Percentiles rank a stretch among this genome's conserved stretches.
These are phyloP conservation scores for Arge pagana DNA, from an alignment of 2,888 invertebrate genomes.

Conservation along the genomic window DNA sequence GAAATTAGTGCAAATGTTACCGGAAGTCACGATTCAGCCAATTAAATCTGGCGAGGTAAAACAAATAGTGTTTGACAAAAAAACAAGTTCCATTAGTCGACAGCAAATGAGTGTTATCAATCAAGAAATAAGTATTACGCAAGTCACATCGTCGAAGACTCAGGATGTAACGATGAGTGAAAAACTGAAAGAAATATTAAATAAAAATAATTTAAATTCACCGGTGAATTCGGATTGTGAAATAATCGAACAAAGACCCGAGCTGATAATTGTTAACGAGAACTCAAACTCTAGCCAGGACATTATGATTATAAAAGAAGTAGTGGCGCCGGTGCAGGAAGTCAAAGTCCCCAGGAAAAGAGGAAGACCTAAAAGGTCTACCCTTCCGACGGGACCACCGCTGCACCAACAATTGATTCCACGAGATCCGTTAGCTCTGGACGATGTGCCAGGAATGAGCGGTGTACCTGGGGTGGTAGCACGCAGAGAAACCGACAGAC, in stretches of 20 bases:
- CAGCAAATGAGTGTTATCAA: constrained; percentile 51
- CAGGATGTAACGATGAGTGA: constrained; percentile 41
- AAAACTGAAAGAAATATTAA: constrained; percentile 45
- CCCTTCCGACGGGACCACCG: constrained; percentile 28
- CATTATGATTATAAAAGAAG: constrained; percentile 56
- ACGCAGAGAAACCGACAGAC: constrained; percentile 50
- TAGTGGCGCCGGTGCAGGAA: constrained; percentile 42
- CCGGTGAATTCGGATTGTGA: constrained; percentile 49
- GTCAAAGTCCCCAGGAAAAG: constrained; percentile 50
- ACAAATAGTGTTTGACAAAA: constrained; percentile 40
- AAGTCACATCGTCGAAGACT: constrained; percentile 39
- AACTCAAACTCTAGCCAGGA: constrained; percentile 57
- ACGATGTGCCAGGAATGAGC: constrained; percentile 34
- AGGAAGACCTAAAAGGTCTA: constrained; percentile 51
- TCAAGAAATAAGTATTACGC: constrained; percentile 54
- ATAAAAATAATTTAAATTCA: constrained; percentile 36
- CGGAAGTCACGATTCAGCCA: constrained; percentile 54
- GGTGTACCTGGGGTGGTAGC: constrained; percentile 27
- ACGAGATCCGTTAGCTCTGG: constrained; percentile 48
- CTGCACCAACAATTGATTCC: constrained; percentile 31
- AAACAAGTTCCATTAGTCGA: constrained; percentile 40
- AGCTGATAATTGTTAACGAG: constrained; percentile 54
- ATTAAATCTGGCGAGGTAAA: constrained; percentile 34
- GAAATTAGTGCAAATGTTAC: constrained; percentile 48
- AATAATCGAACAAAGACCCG: constrained; percentile 53